Conservation (phyloP, 2,797 vertebrate species). For the Hephaestus fuliginosus region DNA sequence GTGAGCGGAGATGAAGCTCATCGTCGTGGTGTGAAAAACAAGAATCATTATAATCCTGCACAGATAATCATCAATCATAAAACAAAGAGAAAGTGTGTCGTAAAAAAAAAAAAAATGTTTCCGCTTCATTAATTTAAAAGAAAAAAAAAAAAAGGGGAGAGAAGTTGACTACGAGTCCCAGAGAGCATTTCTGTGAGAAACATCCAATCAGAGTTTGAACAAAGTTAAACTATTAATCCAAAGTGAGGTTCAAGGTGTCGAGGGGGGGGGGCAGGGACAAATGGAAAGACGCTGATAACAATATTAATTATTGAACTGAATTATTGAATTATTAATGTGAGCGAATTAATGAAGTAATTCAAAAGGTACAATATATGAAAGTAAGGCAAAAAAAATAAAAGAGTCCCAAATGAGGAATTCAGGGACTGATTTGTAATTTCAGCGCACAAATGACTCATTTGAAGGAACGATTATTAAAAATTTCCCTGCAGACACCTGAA, state of each 20-base stretch:
- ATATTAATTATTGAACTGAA: conserved; percentile 78
- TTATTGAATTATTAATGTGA: conserved; percentile 72
- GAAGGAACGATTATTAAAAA: conserved; percentile 52
- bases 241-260: conserved; percentile 50
- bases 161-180: conserved; percentile 50
- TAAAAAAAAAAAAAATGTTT: conserved; percentile 40
- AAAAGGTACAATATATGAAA: conserved; percentile 52
- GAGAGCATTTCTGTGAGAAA: conserved; percentile 42
- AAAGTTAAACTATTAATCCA: conserved; percentile 67
- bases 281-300: conserved; percentile 70
- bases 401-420: conserved; percentile 52
- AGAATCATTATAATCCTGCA: conserved; percentile 50
- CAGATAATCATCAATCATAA: conserved; percentile 67
- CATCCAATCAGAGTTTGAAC: conserved; percentile 67
- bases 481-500: conserved; percentile 45
- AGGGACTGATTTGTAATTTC: conserved; percentile 56
- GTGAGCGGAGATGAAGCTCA: conserved; percentile 46
- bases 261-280: conserved; percentile 50
- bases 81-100: conserved; percentile 48
- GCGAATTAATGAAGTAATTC: conserved; percentile 56
- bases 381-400: conserved; percentile 32
- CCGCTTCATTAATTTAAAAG: conserved; percentile 45
- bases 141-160: conserved; percentile 11
- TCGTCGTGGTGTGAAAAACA: conserved; percentile 52
- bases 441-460: conserved; percentile 62